phyloP scores from a whole-genome alignment of 2,797 vertebrate genomes.

The Crocodylus rhombifer region DNA sequence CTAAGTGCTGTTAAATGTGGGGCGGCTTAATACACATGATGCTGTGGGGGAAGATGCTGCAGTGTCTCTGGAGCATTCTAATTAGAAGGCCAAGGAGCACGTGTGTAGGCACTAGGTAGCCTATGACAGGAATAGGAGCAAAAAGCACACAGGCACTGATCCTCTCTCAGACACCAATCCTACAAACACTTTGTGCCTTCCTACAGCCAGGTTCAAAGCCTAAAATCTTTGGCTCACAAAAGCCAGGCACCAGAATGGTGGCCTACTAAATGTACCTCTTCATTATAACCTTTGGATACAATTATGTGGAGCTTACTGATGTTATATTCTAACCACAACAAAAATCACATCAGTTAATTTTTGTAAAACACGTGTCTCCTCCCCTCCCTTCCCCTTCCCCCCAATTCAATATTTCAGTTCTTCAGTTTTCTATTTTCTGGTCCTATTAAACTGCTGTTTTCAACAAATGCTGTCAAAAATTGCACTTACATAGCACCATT shows the following conservation, averaged over 20 bases:
- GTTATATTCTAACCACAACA: no score
- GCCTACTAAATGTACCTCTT: background rate
- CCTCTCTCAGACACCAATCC: background rate
- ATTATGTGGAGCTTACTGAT: background rate
- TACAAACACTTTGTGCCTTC: background rate
- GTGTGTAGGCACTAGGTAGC: no score
- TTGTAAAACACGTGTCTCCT: no score
- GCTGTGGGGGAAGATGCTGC: no score
- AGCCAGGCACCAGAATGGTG: background rate
- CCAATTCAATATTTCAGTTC: background rate
- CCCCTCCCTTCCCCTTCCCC: fast-evolving
- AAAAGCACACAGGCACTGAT: background rate
- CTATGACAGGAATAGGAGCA: background rate
- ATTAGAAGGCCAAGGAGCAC: no score
- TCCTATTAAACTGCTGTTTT: background rate
- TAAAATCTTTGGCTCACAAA: background rate
- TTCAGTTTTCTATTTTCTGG: background rate
- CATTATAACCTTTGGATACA: background rate
- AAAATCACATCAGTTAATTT: no score
- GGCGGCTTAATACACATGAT: no score
- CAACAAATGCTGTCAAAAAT: background rate
- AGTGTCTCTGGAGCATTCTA: no score
- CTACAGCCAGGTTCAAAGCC: background rate
- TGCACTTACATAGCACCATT: background rate
- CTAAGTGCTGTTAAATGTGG: no score